Base-by-base conservation (phyloP, 2,113 vertebrate genomes). In the Aramus guarauna region DNA sequence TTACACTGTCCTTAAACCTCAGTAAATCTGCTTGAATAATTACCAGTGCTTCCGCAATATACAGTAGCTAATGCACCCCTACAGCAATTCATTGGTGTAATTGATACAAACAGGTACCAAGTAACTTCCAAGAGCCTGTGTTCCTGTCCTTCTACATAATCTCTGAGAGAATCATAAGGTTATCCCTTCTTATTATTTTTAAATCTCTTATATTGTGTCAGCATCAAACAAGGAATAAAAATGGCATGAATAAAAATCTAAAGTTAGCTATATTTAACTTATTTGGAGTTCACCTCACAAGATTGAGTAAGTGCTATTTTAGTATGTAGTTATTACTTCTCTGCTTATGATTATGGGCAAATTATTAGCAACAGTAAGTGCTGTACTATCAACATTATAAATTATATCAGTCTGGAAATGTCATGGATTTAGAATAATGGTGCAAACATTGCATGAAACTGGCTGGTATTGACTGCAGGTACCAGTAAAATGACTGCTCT, bases 11-110 rank as follows among this genome's bases (percentile, higher is more conserved):
- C 97, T 98, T 97, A 98, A 97, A 97, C 75, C 76, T 96, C 91
- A 94, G 94, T 97, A 98, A 98, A 98, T 97, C 96, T 96, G 84
- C 95, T 98, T 97, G 97, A 98, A 96, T 96, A 97, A 98, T 97
- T 97, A 94, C 85, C 93, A 68, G 69, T 90, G 71, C 88, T 97
- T 97, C 95, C 98, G 83, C 78, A 93, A 84, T 85, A 73, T 88
- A 88, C 80, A 89, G 82, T 84, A 78, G 29, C 77, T 96, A 94
- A 94, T 72, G 80, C 64, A 94, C 74, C 56, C 94, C 73, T 47
- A 26, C 60, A 94, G 95, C 52, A 96, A 52, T 96, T 96, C 78
- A 80, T 85, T 92, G 79, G 62, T 88, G 88, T 62, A 94, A 66
- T 45, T 89, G 88, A 80, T 95, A 88, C 60, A 91, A 88, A 83